Base-by-base conservation (phyloP, 2,797 vertebrate genomes). In the Hippocampus kuda region DNA sequence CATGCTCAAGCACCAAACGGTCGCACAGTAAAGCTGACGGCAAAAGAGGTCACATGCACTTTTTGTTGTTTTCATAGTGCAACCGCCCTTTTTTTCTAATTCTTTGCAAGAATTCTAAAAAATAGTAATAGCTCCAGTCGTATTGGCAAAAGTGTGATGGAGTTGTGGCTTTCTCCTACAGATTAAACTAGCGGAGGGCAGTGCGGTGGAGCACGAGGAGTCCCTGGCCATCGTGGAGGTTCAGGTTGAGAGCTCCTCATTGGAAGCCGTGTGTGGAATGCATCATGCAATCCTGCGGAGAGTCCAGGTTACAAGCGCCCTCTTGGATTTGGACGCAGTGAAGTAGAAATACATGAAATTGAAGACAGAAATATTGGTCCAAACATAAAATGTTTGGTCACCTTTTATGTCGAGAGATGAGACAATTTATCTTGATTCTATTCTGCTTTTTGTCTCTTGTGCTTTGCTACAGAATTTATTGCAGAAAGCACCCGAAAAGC, bases 271-370 rank as follows among this genome's bases (percentile, higher is more conserved):
- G 83, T 94, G 94, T 81, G 87, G 92, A 72, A 81, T 90, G 54
- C 96, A 97, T 75, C 92, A 95, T 0, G 94, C 96, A 0, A 77
- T 95, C 63, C 71, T 93, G 75, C 34, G 66, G 2, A 83, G 89
- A 27, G 26, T 91, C 12, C 87, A 89, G 90, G 92, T 93, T 34
- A 83, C 26, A 48, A n/a, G 69, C 64, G 68, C 61, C 53, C 60
- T 4, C 59, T 5, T 7, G 22, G 13, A 24, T 62, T 41, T 62
- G 44, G 15, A 46, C 4, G 3, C 44, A 46, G 13, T 7, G 44
- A 46, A 46, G 44, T 16, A 1, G 44, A 46, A 46, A 46, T 15
- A 3, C 15, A 38, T 8, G 1, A 38, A 38, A 38, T 38, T 38
- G 7, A 38, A 38, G 34, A 38, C 34, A 7, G 34, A 38, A 46